Evolutionary conservation across 1,140 invertebrate species (phyloP).

Genomic region (Brachionus asplanchnoidis): DNA sequence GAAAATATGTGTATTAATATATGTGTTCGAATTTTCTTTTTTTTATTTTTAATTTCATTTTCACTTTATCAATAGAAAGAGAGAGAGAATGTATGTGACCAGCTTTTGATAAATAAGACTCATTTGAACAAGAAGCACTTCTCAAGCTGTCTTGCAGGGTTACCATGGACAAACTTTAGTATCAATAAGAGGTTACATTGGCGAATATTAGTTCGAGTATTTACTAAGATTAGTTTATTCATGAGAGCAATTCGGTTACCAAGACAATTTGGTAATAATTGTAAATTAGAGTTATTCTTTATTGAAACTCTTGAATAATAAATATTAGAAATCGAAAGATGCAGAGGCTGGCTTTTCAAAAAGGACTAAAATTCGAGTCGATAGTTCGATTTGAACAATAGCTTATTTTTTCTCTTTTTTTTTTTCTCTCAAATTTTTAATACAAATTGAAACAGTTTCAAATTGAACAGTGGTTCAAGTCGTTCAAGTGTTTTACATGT

Average conservation of each 20-base stretch:
- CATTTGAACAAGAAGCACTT: background rate
- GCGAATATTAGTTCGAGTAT: background rate
- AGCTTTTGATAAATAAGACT: background rate
- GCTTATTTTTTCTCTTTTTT: background rate
- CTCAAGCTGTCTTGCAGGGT: background rate
- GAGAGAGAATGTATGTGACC: background rate
- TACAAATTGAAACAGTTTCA: conserved; percentile 25
- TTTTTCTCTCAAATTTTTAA: background rate
- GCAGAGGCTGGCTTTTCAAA: conserved; percentile 2
- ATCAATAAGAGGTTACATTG: background rate
- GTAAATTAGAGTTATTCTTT: background rate
- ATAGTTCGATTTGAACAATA: conserved; percentile 16
- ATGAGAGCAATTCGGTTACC: background rate
- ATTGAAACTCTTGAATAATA: background rate
- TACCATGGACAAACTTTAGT: background rate
- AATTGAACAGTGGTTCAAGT: background rate
- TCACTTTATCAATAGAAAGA: background rate
- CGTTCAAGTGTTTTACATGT: conserved; percentile 20
- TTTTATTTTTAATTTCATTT: background rate
- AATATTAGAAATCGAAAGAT: background rate
- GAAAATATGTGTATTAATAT: conserved; percentile 25
- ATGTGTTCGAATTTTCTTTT: background rate
- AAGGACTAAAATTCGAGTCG: conserved; percentile 35
- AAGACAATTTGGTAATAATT: conserved; percentile 17
- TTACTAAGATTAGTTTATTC: background rate